Percentiles rank a stretch among this genome's conserved stretches.
Conservation (phyloP, 2,113 vertebrate genomes). For the Talpa occidentalis region DNA sequence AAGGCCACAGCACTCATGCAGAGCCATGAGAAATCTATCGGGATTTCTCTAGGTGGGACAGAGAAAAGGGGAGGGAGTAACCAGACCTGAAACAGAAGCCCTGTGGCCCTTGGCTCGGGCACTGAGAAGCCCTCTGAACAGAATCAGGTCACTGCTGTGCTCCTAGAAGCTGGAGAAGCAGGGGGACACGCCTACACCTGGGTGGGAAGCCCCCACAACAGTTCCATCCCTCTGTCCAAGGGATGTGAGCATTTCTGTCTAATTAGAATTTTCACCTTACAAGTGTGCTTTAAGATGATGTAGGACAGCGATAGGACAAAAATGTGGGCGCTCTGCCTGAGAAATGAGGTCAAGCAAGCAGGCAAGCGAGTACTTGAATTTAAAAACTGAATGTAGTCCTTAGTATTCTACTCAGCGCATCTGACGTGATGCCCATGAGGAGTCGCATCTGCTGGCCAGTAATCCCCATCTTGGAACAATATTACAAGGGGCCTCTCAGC, state of each 20-base stretch:
- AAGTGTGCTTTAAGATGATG: constrained; percentile 21
- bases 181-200: background rate
- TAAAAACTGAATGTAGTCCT: background rate
- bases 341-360: constrained; percentile 65
- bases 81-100: background rate
- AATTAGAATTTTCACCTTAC: constrained; percentile 1
- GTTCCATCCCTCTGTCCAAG: background rate
- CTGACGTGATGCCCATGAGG: background rate
- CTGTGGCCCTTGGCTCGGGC: background rate
- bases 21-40: background rate
- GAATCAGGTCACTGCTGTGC: background rate
- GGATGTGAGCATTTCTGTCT: background rate
- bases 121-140: background rate
- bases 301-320: constrained; percentile 25
- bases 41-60: background rate
- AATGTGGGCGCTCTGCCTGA: constrained; percentile 20
- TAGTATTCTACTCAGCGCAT: background rate
- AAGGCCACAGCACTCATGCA: background rate
- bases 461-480: background rate
- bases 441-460: background rate
- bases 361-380: background rate
- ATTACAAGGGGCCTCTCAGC: too few relatives aligned
- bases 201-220: background rate
- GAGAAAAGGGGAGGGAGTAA: background rate
- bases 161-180: background rate